Evolutionary conservation across 2,888 invertebrate species (phyloP).

Genomic region (Euproctis similis): DNA sequence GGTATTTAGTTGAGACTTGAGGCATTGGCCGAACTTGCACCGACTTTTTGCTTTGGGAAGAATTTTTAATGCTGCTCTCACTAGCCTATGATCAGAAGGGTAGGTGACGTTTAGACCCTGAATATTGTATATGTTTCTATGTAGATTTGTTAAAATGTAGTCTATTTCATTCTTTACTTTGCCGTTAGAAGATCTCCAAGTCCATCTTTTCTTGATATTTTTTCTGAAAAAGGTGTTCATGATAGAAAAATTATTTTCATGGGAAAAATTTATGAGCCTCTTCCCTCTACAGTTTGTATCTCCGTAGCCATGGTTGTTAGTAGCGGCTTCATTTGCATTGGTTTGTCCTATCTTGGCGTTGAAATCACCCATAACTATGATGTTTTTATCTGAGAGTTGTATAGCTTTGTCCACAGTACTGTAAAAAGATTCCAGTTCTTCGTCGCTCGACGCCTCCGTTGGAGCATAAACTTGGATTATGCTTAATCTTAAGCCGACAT

Average conservation of each 20-base stretch:
- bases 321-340: not conserved
- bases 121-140: not conserved
- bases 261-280: not conserved
- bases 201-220: not conserved
- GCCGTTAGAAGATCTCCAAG: not conserved
- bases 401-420: not conserved
- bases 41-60: too few relatives aligned
- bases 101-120: not conserved
- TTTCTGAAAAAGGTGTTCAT: not conserved
- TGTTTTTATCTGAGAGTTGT: not conserved
- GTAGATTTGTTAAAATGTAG: constrained; percentile 4
- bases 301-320: not conserved
- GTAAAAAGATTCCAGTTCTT: not conserved
- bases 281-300: not conserved
- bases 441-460: not conserved
- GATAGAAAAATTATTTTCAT: not conserved
- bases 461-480: constrained; percentile 1
- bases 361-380: not conserved
- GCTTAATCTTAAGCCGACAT: not conserved
- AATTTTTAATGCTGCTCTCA: not conserved
- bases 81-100: not conserved
- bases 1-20: too few relatives aligned
- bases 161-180: not conserved
- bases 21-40: too few relatives aligned
- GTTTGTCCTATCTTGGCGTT: not conserved